Conservation (phyloP, 2,113 vertebrate species). For the Cheilinus undulatus region DNA sequence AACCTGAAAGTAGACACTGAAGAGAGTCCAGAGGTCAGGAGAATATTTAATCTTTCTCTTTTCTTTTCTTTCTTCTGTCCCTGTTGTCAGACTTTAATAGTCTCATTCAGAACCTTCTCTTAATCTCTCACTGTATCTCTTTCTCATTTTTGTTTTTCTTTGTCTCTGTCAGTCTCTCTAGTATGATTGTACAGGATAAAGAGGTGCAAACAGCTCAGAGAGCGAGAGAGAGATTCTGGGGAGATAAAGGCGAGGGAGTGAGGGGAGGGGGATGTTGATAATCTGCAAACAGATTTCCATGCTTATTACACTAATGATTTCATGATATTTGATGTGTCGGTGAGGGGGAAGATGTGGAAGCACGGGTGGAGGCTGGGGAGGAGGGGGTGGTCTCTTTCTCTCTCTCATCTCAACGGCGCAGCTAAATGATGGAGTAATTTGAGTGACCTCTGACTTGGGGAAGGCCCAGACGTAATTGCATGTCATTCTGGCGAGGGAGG, state of each 20-base stretch:
- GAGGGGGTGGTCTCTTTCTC: slow-evolving; percentile 62
- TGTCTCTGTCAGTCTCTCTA: slow-evolving; percentile 28
- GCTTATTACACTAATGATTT: slow-evolving; percentile 99
- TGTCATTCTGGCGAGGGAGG: slow-evolving; percentile 87
- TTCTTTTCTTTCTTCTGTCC: slow-evolving; percentile 30
- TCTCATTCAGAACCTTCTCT: slow-evolving; percentile 42
- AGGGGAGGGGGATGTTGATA: slow-evolving; percentile 87
- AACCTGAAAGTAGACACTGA: background rate
- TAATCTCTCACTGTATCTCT: slow-evolving; percentile 18
- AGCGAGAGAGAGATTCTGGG: slow-evolving; percentile 72
- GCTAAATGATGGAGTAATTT: slow-evolving; percentile 98
- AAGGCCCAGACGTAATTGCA: slow-evolving; percentile 93
- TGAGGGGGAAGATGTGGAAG: slow-evolving; percentile 65
- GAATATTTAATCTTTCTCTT: background rate
- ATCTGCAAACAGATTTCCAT: slow-evolving; percentile 99
- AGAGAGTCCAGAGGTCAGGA: slow-evolving; percentile 21
- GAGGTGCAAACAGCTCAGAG: slow-evolving; percentile 87
- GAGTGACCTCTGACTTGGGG: slow-evolving; percentile 94
- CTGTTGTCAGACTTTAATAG: slow-evolving; percentile 22
- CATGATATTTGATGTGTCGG: slow-evolving; percentile 94
- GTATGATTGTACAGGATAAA: slow-evolving; percentile 84
- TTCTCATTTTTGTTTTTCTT: slow-evolving; percentile 31
- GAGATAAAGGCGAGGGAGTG: slow-evolving; percentile 87
- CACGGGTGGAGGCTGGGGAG: slow-evolving; percentile 55
- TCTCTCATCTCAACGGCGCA: slow-evolving; percentile 88